Base-by-base conservation (phyloP, 1,140 invertebrate genomes). In the Oreohelix idahoensis region DNA sequence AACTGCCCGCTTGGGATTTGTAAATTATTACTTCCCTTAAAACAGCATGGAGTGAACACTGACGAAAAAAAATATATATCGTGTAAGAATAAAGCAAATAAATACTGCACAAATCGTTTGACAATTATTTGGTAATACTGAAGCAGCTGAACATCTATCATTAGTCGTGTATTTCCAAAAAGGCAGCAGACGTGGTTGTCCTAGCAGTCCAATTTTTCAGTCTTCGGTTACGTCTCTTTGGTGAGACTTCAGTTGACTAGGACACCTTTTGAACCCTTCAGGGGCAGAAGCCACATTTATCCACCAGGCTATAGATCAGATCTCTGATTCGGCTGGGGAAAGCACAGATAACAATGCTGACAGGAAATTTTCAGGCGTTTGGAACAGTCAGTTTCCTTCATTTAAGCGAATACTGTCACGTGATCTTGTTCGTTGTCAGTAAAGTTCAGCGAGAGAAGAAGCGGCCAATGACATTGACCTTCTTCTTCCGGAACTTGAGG, bases 401-500 rank as follows among this genome's bases (percentile, higher is more conserved):
- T 8, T 49, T 17, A n/a, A 13, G 38, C 38, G 11, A 49, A n/a
- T 39, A 26, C 26, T 13, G 36, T 42, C 10, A 49, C 20, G 2
- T 42, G 38, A 39, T 26, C 4, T 42, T 23, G 42, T 42, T 74
- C 23, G 26, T 26, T 29, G 71, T 1, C 4, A 74, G n/a, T 35
- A 66, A 26, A 2, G 83, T 79, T 85, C 87, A 86, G 26, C 85
- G 73, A 36, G 87, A 76, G 69, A 90, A 88, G 38, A 90, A 71
- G 20, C 86, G 86, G 29, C 83, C 85, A 29, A 90, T 70, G 74
- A 90, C 88, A 42, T 84, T 87, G 39, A 53, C 78, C 70, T 87
- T 88, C 81, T 86, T 89, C 81, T 89, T 90, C 45, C 86, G 84
- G 63, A 86, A 86, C 45, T 88, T 87, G 11, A 97, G 91, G 15